Conservation (phyloP, 1,140 invertebrate genomes). For the Nasonia giraulti region DNA sequence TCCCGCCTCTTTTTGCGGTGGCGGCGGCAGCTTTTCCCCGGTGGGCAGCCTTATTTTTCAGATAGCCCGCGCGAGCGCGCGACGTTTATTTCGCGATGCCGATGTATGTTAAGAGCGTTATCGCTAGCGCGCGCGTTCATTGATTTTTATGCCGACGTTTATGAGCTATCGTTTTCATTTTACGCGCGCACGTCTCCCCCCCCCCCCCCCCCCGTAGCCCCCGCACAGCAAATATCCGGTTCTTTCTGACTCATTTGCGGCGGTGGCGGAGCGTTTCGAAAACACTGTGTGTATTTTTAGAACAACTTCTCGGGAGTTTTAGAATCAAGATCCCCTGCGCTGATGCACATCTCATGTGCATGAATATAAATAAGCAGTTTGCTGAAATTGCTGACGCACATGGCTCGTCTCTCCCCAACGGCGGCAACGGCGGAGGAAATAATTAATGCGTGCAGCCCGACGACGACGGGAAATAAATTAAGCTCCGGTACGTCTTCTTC, state of each 20-base stretch:
- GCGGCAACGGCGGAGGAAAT: too few species aligned
- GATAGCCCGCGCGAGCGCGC: neutral
- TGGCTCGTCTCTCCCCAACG: too few species aligned
- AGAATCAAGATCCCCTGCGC: too few species aligned
- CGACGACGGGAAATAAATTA: too few species aligned
- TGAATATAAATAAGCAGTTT: neutral
- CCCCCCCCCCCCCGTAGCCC: too few species aligned
- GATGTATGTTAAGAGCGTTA: conserved; percentile 13
- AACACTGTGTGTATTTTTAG: neutral
- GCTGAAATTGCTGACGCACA: neutral
- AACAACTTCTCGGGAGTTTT: neutral
- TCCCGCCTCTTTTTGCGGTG: neutral
- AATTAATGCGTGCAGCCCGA: too few species aligned
- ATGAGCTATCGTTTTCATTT: conserved; percentile 20
- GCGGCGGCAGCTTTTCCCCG: neutral
- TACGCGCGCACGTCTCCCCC: neutral
- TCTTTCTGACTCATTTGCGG: neutral
- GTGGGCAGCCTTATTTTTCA: conserved; percentile 1
- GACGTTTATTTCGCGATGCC: conserved; percentile 24
- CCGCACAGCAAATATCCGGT: neutral
- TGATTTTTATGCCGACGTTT: conserved; percentile 34
- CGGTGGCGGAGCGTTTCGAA: neutral
- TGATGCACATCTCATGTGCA: neutral
- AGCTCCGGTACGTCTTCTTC: too few species aligned
- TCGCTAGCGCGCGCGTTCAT: conserved; percentile 20